A percentile compares a stretch with the other conserved stretches of the same genome.
Conservation (phyloP, 2,797 vertebrate genomes). For the Eulemur coronatus region DNA sequence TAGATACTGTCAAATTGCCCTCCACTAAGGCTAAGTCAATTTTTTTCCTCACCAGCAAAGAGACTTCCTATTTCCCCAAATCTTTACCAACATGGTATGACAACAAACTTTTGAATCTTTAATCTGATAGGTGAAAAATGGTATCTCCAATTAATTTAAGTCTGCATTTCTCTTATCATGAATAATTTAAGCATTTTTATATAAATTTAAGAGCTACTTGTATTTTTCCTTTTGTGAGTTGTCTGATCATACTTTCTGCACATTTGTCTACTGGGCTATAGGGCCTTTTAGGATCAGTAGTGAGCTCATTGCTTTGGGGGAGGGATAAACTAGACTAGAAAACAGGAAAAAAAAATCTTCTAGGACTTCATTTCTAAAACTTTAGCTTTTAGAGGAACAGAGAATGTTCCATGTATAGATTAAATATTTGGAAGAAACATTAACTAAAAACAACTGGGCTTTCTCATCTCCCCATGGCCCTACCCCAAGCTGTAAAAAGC, state of each 20-base stretch:
- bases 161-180: neutral
- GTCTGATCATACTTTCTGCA: neutral
- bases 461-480: neutral
- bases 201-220: neutral
- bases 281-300: neutral
- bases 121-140: neutral
- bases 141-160: neutral
- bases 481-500: neutral
- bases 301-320: neutral
- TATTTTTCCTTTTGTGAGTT: neutral
- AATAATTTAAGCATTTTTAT: neutral
- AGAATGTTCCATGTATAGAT: neutral
- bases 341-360: neutral
- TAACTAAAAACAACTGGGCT: neutral
- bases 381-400: neutral
- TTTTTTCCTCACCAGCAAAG: neutral
- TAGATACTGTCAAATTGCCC: neutral
- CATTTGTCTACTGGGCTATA: neutral
- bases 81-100: neutral
- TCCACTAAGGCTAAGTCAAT: neutral
- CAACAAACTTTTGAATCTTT: neutral
- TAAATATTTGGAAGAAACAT: neutral
- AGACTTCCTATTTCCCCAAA: neutral
- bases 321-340: neutral
- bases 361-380: neutral